Conservation (phyloP, 1,140 invertebrate genomes). For the Aphaenogaster rudis region DNA sequence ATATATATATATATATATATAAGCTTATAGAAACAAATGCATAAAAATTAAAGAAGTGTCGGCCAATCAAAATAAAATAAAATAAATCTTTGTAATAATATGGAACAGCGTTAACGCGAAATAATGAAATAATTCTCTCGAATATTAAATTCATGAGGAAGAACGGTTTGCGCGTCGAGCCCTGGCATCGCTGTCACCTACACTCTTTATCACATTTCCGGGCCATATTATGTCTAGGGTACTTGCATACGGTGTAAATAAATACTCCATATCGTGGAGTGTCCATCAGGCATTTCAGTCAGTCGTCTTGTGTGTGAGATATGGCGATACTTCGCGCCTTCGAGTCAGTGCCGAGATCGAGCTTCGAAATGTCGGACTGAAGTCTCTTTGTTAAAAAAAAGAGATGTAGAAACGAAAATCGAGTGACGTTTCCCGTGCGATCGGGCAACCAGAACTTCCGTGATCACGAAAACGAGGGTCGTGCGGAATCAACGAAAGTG, state of each 20-base stretch:
- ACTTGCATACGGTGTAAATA: conserved; percentile 79
- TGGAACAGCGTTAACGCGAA: background rate
- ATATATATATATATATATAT: too few species aligned
- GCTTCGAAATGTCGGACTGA: conserved; percentile 25
- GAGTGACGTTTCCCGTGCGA: background rate
- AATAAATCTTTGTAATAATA: background rate
- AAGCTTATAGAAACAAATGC: background rate
- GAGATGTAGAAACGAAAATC: background rate
- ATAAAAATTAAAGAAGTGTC: background rate
- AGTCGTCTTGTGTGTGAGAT: conserved; percentile 44
- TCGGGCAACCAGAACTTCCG: background rate
- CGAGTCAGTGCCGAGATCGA: conserved; percentile 48
- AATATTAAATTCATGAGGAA: conserved; percentile 6
- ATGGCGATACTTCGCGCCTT: conserved; percentile 46
- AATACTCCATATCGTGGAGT: conserved; percentile 77
- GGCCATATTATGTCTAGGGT: conserved; percentile 82
- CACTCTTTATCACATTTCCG: conserved; percentile 81
- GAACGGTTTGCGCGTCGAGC: background rate
- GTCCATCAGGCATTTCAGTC: conserved; percentile 72
- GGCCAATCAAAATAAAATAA: background rate
- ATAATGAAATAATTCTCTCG: background rate
- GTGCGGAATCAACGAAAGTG: background rate
- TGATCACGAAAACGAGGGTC: background rate
- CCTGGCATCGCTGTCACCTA: conserved; percentile 63
- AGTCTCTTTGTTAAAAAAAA: conserved; percentile 10